Base-by-base conservation (phyloP, 2,113 vertebrate species). In the Leptobrachium ailaonicum region DNA sequence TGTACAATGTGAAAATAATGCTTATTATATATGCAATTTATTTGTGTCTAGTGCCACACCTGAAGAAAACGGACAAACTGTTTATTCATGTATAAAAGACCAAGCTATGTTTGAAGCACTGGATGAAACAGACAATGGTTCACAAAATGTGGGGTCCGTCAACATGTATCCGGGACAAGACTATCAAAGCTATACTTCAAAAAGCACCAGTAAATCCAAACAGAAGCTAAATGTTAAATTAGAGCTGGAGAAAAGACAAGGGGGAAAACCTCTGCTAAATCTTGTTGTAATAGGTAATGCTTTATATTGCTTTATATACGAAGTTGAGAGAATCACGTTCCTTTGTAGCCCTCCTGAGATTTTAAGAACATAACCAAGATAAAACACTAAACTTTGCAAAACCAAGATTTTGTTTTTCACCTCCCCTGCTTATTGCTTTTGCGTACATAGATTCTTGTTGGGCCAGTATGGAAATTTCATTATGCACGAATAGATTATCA, bases 191-290 rank as follows among this genome's bases (percentile, higher is more conserved):
- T 11, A 83, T 0, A 66, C 83, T 45, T 88, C 91, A 63, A 90
- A 95, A 74, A 94, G 90, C 9, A 79, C 94, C 60, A 90, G 92
- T 86, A 99, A 96, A 87, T 83, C 91, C 80, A 95, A 91, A 83
- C 95, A 94, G 68, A 90, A 95, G 42, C 92, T 98, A 81, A 93
- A 99, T 82, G 88, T 99, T 83, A 95, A 95, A 85, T 92, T 90
- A 0, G 98, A 99, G 80, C 85, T 99, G 88, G 96, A 98, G 90
- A 98, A 96, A 86, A 92, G 98, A 74, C 98, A 98, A 91, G 95
- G 95, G 44, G 96, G 97, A 73, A 99, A 99, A 85, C 93, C 95
- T 0, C 92, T 99, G 41, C 90, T 99, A 20, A 99, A 99, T 88
- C 86, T 99, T 71, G 97, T 99, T 63, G 95, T 99, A 82, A 97